Evolutionary conservation across 2,797 vertebrate genomes (phyloP).

Genomic region (Sarcophilus harrisii): DNA sequence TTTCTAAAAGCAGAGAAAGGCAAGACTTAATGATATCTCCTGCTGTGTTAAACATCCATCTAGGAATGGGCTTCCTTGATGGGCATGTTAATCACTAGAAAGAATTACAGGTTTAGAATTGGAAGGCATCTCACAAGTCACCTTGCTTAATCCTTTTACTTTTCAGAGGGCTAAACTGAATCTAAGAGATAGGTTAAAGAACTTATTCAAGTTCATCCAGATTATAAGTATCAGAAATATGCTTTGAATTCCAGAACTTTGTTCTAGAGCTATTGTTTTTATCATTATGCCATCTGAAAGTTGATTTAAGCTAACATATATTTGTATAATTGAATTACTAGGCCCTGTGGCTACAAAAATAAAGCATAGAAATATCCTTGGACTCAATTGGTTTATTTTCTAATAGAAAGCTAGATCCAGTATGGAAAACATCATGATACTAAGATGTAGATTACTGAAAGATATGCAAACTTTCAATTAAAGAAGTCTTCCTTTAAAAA

Average conservation of each 20-base stretch:
- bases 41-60: background rate
- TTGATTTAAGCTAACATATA: background rate
- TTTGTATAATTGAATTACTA: background rate
- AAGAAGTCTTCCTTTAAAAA: background rate
- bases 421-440: background rate
- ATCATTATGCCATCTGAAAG: background rate
- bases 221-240: background rate
- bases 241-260: background rate
- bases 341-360: background rate
- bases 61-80: background rate
- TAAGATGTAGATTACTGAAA: background rate
- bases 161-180: background rate
- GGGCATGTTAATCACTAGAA: background rate
- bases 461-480: background rate
- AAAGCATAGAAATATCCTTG: background rate
- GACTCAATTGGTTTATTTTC: background rate
- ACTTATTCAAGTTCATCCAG: background rate
- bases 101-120: background rate
- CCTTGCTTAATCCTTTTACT: conserved; percentile 3
- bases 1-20: background rate
- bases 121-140: background rate
- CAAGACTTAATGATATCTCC: background rate
- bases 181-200: background rate
- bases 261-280: background rate
- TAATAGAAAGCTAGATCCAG: background rate